Conservation (phyloP, 2,113 vertebrate genomes). For the Cygnus buccinator region DNA sequence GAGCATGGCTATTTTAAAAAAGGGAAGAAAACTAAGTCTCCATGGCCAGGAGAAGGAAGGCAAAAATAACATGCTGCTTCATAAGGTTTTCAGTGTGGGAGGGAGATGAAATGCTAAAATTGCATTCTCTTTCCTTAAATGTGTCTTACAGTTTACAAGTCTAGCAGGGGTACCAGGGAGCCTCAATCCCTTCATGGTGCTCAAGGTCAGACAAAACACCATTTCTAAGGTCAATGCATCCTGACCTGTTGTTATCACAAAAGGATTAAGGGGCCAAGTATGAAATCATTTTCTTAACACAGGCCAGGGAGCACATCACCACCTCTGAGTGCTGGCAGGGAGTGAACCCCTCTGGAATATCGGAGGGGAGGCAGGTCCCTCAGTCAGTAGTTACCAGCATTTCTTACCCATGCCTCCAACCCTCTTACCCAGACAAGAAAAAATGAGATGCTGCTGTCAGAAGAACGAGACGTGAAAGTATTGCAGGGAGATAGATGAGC, state of each 20-base stretch:
- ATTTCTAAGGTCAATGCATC: accelerated
- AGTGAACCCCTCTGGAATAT: not conserved
- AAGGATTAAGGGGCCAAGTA: not conserved
- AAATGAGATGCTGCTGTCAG: accelerated
- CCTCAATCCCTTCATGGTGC: not conserved
- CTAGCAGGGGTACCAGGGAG: not conserved
- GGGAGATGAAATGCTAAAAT: not conserved
- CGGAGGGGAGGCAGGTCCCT: not conserved
- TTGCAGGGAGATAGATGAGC: not conserved
- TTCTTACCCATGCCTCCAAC: not conserved
- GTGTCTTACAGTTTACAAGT: accelerated
- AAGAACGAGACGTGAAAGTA: accelerated
- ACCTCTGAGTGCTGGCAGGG: not conserved
- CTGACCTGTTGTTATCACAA: accelerated
- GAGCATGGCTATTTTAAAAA: accelerated
- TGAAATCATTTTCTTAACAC: not conserved
- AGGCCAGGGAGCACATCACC: not conserved
- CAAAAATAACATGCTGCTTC: accelerated
- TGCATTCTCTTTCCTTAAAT: not conserved
- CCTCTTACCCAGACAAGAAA: not conserved
- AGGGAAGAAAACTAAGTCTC: not conserved
- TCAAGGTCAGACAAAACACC: not conserved
- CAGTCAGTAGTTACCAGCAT: not conserved
- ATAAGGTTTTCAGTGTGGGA: accelerated
- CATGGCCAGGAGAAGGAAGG: accelerated